Evolutionary conservation across 2,888 invertebrate genomes (phyloP).

Genomic region (Ennomos fuscantarius): DNA sequence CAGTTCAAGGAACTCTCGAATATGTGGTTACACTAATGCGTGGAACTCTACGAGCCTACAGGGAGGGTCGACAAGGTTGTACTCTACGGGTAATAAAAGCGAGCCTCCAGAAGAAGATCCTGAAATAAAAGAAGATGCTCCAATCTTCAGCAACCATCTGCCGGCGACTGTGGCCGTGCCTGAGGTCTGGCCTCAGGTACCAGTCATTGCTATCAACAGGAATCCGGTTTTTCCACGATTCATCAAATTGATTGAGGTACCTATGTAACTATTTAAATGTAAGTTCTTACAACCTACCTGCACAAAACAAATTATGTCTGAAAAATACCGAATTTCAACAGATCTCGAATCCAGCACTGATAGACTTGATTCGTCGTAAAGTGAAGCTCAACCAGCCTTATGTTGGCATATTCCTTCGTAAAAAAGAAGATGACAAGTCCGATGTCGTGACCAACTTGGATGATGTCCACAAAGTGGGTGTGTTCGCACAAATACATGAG

Average conservation of each 20-base stretch:
- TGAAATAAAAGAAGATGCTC: conserved; percentile 69
- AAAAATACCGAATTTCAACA: conserved; percentile 54
- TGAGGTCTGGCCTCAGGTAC: conserved; percentile 98
- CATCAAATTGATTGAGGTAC: conserved; percentile 97
- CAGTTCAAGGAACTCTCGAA: conserved; percentile 45
- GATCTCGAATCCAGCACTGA: conserved; percentile 94
- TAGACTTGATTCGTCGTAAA: conserved; percentile 96
- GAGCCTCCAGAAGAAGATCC: conserved; percentile 72
- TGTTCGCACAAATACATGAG: conserved; percentile 99
- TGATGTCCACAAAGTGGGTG: conserved; percentile 96
- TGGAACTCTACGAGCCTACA: conserved; percentile 41
- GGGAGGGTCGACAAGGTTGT: conserved; percentile 55
- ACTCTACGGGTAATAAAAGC: conserved; percentile 66
- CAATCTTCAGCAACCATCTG: conserved; percentile 84
- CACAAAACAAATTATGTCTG: too few species aligned
- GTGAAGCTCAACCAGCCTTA: conserved; percentile 98
- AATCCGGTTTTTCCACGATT: conserved; percentile 99
- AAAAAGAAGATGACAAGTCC: conserved; percentile 93
- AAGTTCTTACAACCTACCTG: too few species aligned
- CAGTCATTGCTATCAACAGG: conserved; percentile 96
- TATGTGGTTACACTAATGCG: conserved; percentile 53
- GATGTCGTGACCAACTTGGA: conserved; percentile 93
- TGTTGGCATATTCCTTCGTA: conserved; percentile 98
- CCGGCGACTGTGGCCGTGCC: conserved; percentile 97
- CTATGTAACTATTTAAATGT: conserved; percentile 4